Conservation (phyloP, 1,140 invertebrate species). For the Mylabris phalerata region DNA sequence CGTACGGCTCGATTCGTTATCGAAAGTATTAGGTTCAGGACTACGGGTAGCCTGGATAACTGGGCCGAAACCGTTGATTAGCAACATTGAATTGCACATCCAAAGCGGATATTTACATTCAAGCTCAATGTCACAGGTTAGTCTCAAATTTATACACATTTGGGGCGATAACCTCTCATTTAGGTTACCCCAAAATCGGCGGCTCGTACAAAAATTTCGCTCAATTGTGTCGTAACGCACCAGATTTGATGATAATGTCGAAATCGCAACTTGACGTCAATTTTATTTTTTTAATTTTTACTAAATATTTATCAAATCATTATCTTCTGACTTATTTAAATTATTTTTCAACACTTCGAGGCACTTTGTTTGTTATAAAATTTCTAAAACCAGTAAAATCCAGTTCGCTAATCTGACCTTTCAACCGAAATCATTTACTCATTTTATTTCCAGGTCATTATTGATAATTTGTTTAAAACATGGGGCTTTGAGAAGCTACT, state of each 20-base stretch:
- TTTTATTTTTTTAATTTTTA: not conserved
- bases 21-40: constrained; percentile 70
- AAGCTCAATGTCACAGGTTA: constrained; percentile 61
- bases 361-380: not conserved
- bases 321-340: not conserved
- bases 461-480: constrained; percentile 52
- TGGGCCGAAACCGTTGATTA: constrained; percentile 55
- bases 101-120: constrained; percentile 67
- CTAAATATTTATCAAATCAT: not conserved
- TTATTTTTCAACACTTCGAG: no score
- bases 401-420: constrained; percentile 7
- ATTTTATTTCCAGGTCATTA: constrained; percentile 49
- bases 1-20: constrained; percentile 71
- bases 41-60: constrained; percentile 64
- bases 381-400: constrained; percentile 1
- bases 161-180: not conserved
- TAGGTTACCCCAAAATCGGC: not conserved
- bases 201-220: not conserved
- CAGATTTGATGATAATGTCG: no score
- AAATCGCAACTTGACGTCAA: not conserved
- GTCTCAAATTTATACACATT: not conserved
- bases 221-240: not conserved
- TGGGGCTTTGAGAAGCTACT: constrained; percentile 57
- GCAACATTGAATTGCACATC: constrained; percentile 60
- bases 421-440: constrained; percentile 5